Conservation (phyloP, 2,797 vertebrate species). For the Sebastes hubbsi region DNA sequence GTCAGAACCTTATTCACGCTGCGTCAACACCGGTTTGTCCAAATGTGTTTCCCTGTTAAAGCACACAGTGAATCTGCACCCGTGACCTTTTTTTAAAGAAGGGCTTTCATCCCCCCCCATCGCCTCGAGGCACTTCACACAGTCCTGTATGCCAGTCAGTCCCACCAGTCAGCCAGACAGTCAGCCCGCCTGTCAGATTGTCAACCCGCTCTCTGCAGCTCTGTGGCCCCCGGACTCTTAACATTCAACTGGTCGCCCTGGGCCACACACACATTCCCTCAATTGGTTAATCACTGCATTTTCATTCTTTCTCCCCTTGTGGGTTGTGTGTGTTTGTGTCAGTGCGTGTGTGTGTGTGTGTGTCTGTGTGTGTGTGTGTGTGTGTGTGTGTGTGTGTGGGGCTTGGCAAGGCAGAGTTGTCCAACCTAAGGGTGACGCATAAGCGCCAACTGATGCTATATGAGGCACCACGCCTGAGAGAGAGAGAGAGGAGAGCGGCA, state of each 20-base stretch:
- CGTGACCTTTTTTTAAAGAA: conserved; percentile 54
- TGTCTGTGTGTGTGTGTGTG: conserved; percentile 3
- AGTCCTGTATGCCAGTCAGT: conserved; percentile 38
- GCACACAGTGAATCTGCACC: conserved; percentile 23
- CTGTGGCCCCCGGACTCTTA: conserved; percentile 13
- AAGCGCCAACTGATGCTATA: conserved; percentile 60
- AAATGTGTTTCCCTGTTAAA: conserved; percentile 38
- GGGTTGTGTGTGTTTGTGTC: conserved; percentile 14
- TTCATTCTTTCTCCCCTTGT: conserved; percentile 29
- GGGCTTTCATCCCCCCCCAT: conserved; percentile 19
- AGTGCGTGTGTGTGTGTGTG: conserved; percentile 5
- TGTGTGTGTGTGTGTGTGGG: conserved; percentile 11
- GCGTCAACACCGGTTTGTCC: conserved; percentile 45
- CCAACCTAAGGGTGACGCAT: conserved; percentile 61
- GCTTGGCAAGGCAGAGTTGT: conserved; percentile 44
- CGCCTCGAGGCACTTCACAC: conserved; percentile 18
- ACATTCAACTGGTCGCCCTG: conserved; percentile 40
- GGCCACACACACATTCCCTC: conserved; percentile 41
- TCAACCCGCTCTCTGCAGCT: conserved; percentile 18
- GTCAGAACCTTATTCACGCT: conserved; percentile 32
- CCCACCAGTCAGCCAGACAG: conserved; percentile 19
- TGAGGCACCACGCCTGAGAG: conserved; percentile 43
- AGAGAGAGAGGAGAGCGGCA: conserved; percentile 26
- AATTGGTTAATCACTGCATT: conserved; percentile 53
- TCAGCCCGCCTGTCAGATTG: conserved; percentile 34